A percentile compares a stretch with the other conserved stretches of the same genome.
These are phyloP conservation scores for Teleogryllus oceanicus DNA, from an alignment of 2,888 invertebrate species.

Conservation along the genomic window DNA sequence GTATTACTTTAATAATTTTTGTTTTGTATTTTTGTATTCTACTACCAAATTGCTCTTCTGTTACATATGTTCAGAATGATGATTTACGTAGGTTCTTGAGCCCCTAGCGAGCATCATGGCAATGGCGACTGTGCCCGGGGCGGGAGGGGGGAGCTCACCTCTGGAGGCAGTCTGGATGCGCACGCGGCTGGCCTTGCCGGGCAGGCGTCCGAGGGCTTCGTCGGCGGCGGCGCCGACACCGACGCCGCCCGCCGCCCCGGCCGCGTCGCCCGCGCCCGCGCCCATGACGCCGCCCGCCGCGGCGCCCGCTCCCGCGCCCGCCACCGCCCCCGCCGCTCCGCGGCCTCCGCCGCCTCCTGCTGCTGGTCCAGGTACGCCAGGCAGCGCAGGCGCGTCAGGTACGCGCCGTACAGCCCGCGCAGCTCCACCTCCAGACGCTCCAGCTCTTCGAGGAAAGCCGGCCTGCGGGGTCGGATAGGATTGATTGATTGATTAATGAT, in stretches of 20 bases:
- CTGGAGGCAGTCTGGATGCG: slow-evolving; percentile 36
- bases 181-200: slow-evolving; percentile 34
- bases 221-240: slow-evolving; percentile 37
- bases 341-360: slow-evolving; percentile 73
- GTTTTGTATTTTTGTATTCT: too few relatives aligned
- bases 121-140: too few relatives aligned
- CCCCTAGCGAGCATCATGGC: too few relatives aligned
- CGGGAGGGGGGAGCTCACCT: slow-evolving; percentile 25
- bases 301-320: not conserved
- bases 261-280: not conserved
- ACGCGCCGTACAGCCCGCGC: slow-evolving; percentile 78
- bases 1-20: too few relatives aligned
- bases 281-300: not conserved
- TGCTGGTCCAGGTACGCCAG: slow-evolving; percentile 84
- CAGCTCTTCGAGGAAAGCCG: slow-evolving; percentile 95
- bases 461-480: slow-evolving; percentile 53
- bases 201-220: slow-evolving; percentile 39
- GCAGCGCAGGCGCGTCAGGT: slow-evolving; percentile 82
- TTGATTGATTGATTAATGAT: too few relatives aligned
- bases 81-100: too few relatives aligned
- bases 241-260: not conserved
- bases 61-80: too few relatives aligned
- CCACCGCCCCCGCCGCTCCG: slow-evolving; percentile 55
- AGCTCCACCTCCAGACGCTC: slow-evolving; percentile 82
- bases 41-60: too few relatives aligned